Evolutionary conservation across 92 coral and sea anemone genomes (phyloP).

Genomic region (Galaxea fascicularis): DNA sequence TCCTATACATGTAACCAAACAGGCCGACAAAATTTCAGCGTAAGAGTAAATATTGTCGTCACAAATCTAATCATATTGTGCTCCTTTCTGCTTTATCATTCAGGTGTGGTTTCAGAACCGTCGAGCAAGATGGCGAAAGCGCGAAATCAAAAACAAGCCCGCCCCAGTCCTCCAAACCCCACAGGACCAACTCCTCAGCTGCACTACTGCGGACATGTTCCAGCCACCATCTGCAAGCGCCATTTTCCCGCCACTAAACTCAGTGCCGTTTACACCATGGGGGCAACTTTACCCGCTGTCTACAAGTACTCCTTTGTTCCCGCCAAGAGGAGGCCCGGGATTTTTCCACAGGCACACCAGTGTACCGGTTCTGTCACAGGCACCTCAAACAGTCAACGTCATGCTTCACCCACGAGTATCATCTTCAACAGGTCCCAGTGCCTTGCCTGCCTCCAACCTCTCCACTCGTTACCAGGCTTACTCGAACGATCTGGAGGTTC

Average conservation of each 20-base stretch:
- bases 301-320: not conserved
- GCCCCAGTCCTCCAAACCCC: constrained; percentile 42
- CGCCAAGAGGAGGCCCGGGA: not conserved
- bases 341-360: not conserved
- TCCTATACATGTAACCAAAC: too few species aligned
- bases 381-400: not conserved
- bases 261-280: constrained; percentile 23
- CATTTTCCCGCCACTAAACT: constrained; percentile 26
- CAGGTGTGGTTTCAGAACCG: constrained; percentile 95
- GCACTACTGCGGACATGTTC: not conserved
- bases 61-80: too few species aligned
- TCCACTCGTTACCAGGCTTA: constrained; percentile 6
- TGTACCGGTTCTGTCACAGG: not conserved
- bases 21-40: too few species aligned
- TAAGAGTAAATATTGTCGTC: too few species aligned
- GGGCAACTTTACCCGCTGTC: constrained; percentile 14
- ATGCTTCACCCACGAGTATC: constrained; percentile 1
- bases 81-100: too few species aligned
- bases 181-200: not conserved
- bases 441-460: not conserved
- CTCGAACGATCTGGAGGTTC: constrained; percentile 37
- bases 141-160: constrained; percentile 83
- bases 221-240: constrained; percentile 16
- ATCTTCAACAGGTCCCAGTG: not conserved
- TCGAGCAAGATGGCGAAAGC: constrained; percentile 86